These are phyloP conservation scores for Phyllostomus discolor DNA, from an alignment of 2,113 vertebrate genomes.

Conservation along the genomic window DNA sequence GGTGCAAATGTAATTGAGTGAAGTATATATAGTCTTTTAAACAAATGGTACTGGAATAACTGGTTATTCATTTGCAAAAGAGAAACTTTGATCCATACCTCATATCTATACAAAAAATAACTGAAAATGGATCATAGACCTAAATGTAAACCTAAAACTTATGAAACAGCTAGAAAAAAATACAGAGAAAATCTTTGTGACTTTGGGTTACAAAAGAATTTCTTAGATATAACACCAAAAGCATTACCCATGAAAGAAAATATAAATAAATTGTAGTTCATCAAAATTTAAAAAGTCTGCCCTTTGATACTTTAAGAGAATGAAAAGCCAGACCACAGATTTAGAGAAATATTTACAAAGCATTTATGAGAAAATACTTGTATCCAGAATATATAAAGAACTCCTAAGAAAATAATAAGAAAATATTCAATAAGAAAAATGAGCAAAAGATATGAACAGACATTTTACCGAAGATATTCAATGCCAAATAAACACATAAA, in stretches of 20 bases:
- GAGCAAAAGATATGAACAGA: not conserved
- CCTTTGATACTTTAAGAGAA: not conserved
- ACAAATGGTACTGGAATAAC: not conserved
- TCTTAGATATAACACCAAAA: not conserved
- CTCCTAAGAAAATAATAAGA: not conserved
- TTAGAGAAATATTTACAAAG: not conserved
- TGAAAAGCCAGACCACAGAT: not conserved
- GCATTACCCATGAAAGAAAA: not conserved
- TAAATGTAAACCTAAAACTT: not conserved
- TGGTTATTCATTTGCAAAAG: not conserved
- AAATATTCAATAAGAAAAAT: not conserved
- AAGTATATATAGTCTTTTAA: not conserved
- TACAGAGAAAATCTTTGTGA: not conserved
- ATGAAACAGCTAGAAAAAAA: not conserved
- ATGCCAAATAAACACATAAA: not conserved
- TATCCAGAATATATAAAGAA: not conserved
- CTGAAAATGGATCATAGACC: not conserved
- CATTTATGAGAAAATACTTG: not conserved
- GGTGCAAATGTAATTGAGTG: not conserved
- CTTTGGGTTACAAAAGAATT: not conserved
- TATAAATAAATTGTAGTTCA: not conserved
- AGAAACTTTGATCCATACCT: not conserved
- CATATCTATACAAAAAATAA: not conserved
- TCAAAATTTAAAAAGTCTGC: not conserved
- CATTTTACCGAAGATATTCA: slow-evolving; percentile 15